These are phyloP conservation scores for Menidia beryllina DNA, from an alignment of 2,113 vertebrate genomes.

Conservation along the genomic window DNA sequence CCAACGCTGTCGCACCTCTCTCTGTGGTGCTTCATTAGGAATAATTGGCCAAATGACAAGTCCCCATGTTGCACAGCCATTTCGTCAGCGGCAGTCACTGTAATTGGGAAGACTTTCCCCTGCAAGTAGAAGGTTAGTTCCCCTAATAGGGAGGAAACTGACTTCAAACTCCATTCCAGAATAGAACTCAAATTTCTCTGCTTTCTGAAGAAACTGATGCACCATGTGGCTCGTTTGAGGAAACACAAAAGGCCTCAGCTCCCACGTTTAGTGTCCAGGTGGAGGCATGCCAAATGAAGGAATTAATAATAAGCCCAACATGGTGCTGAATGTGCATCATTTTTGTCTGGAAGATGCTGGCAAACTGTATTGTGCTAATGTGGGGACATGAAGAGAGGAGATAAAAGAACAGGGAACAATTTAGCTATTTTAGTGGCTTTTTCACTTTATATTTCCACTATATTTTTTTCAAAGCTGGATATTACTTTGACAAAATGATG, in stretches of 20 bases:
- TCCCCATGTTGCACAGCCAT: slow-evolving; percentile 71
- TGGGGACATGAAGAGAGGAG: slow-evolving; percentile 32
- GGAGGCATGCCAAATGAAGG: slow-evolving; percentile 58
- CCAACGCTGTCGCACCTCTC: slow-evolving; percentile 49
- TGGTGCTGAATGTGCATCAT: slow-evolving; percentile 54
- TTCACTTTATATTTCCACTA: neutral
- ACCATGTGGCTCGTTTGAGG: slow-evolving; percentile 40
- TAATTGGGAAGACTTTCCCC: slow-evolving; percentile 72
- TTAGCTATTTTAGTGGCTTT: slow-evolving; percentile 14
- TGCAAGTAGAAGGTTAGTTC: slow-evolving; percentile 65
- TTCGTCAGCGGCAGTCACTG: slow-evolving; percentile 74
- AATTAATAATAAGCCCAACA: slow-evolving; percentile 68
- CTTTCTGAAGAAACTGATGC: slow-evolving; percentile 36
- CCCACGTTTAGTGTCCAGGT: slow-evolving; percentile 31
- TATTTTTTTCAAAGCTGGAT: slow-evolving; percentile 2
- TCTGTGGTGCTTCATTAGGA: slow-evolving; percentile 70
- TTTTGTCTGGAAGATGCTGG: slow-evolving; percentile 48
- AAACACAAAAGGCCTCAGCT: slow-evolving; percentile 45
- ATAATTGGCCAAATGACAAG: slow-evolving; percentile 80
- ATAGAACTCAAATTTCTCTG: slow-evolving; percentile 65
- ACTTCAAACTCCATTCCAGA: slow-evolving; percentile 65
- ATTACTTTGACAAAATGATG: no score
- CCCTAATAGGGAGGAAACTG: slow-evolving; percentile 63
- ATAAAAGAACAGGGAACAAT: slow-evolving; percentile 10
- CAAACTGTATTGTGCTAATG: slow-evolving; percentile 41